Base-by-base conservation (phyloP, 2,113 vertebrate species). In the Nothocercus julius region DNA sequence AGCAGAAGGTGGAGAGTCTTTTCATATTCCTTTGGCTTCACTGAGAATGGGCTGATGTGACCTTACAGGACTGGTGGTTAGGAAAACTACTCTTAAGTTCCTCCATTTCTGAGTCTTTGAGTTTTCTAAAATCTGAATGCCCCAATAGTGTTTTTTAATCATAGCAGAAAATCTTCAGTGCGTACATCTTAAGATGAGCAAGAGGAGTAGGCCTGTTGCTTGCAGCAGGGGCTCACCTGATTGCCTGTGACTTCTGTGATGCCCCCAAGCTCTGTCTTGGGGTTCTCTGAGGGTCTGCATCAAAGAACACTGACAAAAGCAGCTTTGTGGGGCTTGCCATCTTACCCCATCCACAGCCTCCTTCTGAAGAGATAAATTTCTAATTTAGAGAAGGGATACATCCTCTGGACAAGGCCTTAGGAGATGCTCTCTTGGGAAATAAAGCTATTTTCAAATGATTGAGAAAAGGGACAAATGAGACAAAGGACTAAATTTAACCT, bases 321-420 rank as follows among this genome's bases (percentile, higher is more conserved):
- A 86, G n/a, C 56, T 88, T 1, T 63, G 28, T 30, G 45, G 66
- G 82, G 79, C 27, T 77, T 15, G 69, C 91, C 8, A 15, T 28
- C 53, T 28, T 28, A 54, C 53, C 27, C 40, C 28, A 40, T 21
- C 89, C 83, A 45, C 2, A 63, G n/a, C 5, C 76, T 18, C 11
- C 27, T 90, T 74, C 45, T 86, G 69, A 67, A 78, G 91, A 90
- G 67, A 78, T 32, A 91, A 63, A 87, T 78, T 63, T 75, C 76
- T 56, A 42, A 74, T 58, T 89, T 89, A 75, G 72, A 62, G 47
- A 72, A 84, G 34, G 91, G 92, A 80, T 82, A 42, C 96, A 82
- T 92, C 56, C 94, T 94, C 95, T 97, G 93, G 95, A 97, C 96
- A 96, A 94, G 93, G 70, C 93, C 94, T 96, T 96, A 92, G 93